These are phyloP conservation scores for Flexamia atlantica DNA, from an alignment of 2,888 invertebrate genomes.

Conservation along the genomic window DNA sequence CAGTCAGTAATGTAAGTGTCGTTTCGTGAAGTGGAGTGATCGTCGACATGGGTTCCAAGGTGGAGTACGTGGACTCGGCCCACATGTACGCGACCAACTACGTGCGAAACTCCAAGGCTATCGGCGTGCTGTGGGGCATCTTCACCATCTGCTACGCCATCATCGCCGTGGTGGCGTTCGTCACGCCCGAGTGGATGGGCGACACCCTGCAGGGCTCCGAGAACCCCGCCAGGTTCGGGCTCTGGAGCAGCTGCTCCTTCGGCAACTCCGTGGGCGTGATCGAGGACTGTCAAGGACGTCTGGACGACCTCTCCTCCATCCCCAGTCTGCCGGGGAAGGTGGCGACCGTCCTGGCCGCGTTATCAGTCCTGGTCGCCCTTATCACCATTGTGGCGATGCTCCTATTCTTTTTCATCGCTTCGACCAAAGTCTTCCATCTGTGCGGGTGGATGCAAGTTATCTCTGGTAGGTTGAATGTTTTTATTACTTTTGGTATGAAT, in stretches of 20 bases:
- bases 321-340: slow-evolving; percentile 91
- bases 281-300: slow-evolving; percentile 90
- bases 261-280: slow-evolving; percentile 81
- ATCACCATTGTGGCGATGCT: slow-evolving; percentile 93
- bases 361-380: slow-evolving; percentile 90
- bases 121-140: slow-evolving; percentile 98
- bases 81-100: slow-evolving; percentile 95
- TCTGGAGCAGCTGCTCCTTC: slow-evolving; percentile 92
- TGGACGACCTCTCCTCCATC: slow-evolving; percentile 90
- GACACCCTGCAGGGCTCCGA: slow-evolving; percentile 81
- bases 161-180: slow-evolving; percentile 95
- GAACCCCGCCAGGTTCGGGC: slow-evolving; percentile 93
- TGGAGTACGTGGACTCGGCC: slow-evolving; percentile 94
- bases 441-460: slow-evolving; percentile 98
- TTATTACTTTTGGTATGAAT: too few species aligned
- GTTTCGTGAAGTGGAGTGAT: slow-evolving; percentile 4
- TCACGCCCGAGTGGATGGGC: slow-evolving; percentile 96
- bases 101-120: slow-evolving; percentile 94
- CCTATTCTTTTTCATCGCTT: slow-evolving; percentile 95
- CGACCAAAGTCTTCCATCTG: slow-evolving; percentile 93
- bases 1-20: slow-evolving; percentile 43
- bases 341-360: slow-evolving; percentile 92
- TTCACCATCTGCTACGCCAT: slow-evolving; percentile 98
- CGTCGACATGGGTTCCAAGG: slow-evolving; percentile 88
- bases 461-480: slow-evolving; percentile 82